These are phyloP conservation scores for Chesias legatella DNA, from an alignment of 2,888 invertebrate genomes.

Conservation along the genomic window DNA sequence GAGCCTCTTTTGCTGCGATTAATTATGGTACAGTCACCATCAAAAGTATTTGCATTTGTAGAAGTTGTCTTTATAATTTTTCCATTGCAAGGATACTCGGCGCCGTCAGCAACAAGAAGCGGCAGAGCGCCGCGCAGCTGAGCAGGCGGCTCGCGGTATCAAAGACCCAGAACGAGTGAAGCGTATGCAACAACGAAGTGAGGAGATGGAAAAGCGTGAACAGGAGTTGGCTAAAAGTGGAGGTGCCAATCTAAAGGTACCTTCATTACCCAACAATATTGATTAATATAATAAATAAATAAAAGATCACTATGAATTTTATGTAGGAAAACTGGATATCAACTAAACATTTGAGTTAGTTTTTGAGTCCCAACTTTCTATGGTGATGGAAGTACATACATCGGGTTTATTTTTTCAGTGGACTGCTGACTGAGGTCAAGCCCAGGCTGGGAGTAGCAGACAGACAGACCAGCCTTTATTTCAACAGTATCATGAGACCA, in stretches of 20 bases:
- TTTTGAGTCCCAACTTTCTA: no score
- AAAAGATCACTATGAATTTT: no score
- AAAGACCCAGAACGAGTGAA: slow-evolving; percentile 82
- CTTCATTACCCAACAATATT: no score
- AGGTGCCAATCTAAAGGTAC: slow-evolving; percentile 61
- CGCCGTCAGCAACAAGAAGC: slow-evolving; percentile 84
- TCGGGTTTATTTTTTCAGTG: slow-evolving; percentile 45
- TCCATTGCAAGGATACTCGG: slow-evolving; percentile 78
- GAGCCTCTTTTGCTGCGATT: no score
- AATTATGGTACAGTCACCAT: slow-evolving; percentile 4
- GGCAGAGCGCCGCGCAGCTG: slow-evolving; percentile 82
- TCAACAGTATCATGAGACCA: slow-evolving; percentile 8
- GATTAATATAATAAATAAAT: no score
- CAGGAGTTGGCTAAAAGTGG: slow-evolving; percentile 68
- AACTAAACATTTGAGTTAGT: no score
- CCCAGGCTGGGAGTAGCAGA: slow-evolving; percentile 32
- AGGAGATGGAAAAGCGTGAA: slow-evolving; percentile 79
- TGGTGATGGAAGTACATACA: no score
- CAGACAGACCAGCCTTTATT: slow-evolving; percentile 13
- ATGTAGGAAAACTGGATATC: no score
- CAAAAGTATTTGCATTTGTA: no score
- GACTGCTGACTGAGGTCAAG: slow-evolving; percentile 62
- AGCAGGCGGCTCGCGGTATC: slow-evolving; percentile 82
- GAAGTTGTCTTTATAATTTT: no score
- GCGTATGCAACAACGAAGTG: slow-evolving; percentile 79